Evolutionary conservation across 2,113 vertebrate species (phyloP).

Genomic region (Naja naja): DNA sequence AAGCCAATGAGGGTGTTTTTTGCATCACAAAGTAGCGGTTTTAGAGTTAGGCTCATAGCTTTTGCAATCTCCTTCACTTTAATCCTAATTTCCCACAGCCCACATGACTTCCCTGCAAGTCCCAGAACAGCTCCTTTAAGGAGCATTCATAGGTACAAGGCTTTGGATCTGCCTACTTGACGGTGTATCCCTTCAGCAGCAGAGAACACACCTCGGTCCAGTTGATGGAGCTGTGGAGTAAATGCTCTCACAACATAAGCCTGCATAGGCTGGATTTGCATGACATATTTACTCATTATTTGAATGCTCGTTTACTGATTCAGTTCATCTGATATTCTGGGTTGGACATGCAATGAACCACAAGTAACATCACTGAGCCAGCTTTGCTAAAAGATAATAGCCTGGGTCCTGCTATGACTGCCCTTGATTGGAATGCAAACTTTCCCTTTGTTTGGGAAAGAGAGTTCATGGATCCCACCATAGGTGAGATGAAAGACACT

Average conservation of each 20-base stretch:
- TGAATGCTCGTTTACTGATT: background rate
- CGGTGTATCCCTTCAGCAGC: background rate
- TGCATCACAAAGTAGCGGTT: background rate
- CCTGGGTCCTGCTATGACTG: background rate
- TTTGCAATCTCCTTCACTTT: background rate
- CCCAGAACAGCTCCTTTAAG: background rate
- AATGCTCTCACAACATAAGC: background rate
- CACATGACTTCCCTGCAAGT: background rate
- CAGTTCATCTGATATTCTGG: background rate
- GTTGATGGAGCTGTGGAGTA: background rate
- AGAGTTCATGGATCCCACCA: background rate
- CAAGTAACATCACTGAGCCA: background rate
- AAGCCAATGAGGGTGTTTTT: background rate
- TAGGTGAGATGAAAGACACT: background rate
- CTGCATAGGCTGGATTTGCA: background rate
- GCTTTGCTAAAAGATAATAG: background rate
- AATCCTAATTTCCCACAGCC: background rate
- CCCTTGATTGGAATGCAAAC: background rate
- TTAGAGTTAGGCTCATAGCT: background rate
- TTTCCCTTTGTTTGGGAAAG: background rate
- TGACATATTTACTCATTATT: background rate
- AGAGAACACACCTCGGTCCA: background rate
- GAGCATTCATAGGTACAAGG: background rate
- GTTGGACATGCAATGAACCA: background rate
- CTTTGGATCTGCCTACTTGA: background rate